A percentile compares a stretch with the other conserved stretches of the same genome.
phyloP scores from a whole-genome alignment of 2,113 vertebrate species.

The Paedocypris sp. region DNA sequence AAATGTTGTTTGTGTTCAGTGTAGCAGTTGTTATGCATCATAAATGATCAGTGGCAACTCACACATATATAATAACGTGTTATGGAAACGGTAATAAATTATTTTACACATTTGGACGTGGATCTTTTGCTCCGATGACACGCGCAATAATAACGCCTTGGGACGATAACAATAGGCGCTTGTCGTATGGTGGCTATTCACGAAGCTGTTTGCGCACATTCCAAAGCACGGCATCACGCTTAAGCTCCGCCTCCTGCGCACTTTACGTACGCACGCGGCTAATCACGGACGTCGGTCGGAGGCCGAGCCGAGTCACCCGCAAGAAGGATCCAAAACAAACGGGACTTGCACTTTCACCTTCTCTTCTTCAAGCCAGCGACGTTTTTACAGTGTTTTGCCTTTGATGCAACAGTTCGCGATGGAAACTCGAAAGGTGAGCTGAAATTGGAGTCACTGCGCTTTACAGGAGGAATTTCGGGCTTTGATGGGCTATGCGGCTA shows the following conservation, averaged over 20 bases:
- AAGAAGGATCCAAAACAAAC: slow-evolving; percentile 14
- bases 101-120: too few species aligned
- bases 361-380: neutral
- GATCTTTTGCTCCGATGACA: too few species aligned
- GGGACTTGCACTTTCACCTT: neutral
- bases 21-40: too few species aligned
- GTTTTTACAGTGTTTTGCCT: neutral
- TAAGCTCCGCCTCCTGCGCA: neutral
- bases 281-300: slow-evolving; percentile 20
- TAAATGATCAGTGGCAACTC: too few species aligned
- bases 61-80: too few species aligned
- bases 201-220: neutral
- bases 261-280: neutral
- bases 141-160: neutral
- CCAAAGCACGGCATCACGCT: neutral
- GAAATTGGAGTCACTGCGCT: neutral
- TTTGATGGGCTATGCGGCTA: slow-evolving; percentile 23
- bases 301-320: slow-evolving; percentile 22
- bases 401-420: neutral
- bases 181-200: neutral
- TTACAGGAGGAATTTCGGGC: neutral
- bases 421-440: slow-evolving; percentile 20
- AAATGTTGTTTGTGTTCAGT: too few species aligned
- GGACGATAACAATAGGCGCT: neutral
- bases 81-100: too few species aligned